phyloP scores from a whole-genome alignment of 2,113 vertebrate genomes.

The Perca schrenkii region DNA sequence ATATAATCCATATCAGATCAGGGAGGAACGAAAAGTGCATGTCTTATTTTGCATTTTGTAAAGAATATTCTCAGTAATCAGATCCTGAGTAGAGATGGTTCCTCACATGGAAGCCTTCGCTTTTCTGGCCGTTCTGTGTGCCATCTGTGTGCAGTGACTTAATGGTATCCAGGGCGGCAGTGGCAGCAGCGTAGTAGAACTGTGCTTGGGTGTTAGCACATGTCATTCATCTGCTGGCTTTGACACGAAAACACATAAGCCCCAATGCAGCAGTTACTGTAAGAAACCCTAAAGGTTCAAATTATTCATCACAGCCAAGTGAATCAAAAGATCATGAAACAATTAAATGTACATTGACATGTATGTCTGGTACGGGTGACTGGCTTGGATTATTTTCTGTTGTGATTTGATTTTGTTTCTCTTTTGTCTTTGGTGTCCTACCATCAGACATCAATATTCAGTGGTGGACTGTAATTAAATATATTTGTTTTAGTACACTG shows the following conservation, averaged over 20 bases:
- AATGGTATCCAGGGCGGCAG: constrained; percentile 28
- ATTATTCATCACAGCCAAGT: constrained; percentile 9
- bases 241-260: constrained; percentile 33
- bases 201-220: background rate
- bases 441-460: background rate
- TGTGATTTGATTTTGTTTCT: background rate
- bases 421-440: background rate
- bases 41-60: constrained; percentile 33
- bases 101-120: constrained; percentile 11
- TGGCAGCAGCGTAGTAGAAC: background rate
- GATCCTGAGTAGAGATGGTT: constrained; percentile 35
- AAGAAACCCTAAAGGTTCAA: constrained; percentile 9
- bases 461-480: background rate
- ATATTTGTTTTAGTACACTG: background rate
- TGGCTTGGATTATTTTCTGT: background rate
- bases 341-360: constrained; percentile 3
- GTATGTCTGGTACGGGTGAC: background rate
- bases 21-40: constrained; percentile 20
- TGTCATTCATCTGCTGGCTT: constrained; percentile 39
- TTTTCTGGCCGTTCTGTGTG: constrained; percentile 16
- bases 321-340: constrained; percentile 10
- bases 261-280: constrained; percentile 10
- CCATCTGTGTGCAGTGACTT: constrained; percentile 51
- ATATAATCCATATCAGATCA: constrained; percentile 38
- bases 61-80: constrained; percentile 40